A percentile compares a stretch with the other conserved stretches of the same genome.
These are phyloP conservation scores for Channa striata DNA, from an alignment of 2,797 vertebrate species.

Conservation along the genomic window DNA sequence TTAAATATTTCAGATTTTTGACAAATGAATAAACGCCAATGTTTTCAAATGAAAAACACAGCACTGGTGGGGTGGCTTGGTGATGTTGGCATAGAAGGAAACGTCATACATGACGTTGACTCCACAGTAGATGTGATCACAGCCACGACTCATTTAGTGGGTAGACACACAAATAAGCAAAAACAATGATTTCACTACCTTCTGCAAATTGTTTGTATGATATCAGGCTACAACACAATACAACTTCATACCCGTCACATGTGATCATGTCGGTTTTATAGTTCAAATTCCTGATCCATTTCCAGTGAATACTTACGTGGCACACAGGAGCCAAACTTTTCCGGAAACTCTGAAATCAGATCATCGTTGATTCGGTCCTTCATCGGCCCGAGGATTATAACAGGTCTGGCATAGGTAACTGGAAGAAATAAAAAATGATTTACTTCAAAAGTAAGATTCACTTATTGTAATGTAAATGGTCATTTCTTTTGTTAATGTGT, in stretches of 20 bases:
- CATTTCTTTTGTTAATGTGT: no score
- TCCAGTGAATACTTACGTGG: conserved; percentile 90
- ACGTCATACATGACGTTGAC: not conserved
- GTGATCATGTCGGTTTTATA: not conserved
- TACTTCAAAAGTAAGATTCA: not conserved
- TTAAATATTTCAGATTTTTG: not conserved
- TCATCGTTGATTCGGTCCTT: conserved; percentile 98
- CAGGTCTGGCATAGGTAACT: conserved; percentile 95
- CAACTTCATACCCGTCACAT: not conserved
- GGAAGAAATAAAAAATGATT: conserved; percentile 30
- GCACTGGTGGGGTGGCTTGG: not conserved
- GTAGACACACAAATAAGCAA: conserved; percentile 3
- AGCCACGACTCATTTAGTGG: not conserved
- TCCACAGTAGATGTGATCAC: not conserved
- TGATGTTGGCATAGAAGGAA: conserved; percentile 1
- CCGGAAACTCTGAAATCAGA: conserved; percentile 97
- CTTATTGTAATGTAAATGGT: no score
- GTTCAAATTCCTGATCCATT: not conserved
- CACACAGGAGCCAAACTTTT: conserved; percentile 98
- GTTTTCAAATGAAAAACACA: not conserved
- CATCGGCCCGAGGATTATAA: conserved; percentile 98
- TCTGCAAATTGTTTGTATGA: not conserved
- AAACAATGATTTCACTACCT: not conserved
- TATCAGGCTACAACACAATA: not conserved
- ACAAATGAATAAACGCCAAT: not conserved